phyloP scores from a whole-genome alignment of 2,888 invertebrate genomes.

The Himalopsyche tibetana region DNA sequence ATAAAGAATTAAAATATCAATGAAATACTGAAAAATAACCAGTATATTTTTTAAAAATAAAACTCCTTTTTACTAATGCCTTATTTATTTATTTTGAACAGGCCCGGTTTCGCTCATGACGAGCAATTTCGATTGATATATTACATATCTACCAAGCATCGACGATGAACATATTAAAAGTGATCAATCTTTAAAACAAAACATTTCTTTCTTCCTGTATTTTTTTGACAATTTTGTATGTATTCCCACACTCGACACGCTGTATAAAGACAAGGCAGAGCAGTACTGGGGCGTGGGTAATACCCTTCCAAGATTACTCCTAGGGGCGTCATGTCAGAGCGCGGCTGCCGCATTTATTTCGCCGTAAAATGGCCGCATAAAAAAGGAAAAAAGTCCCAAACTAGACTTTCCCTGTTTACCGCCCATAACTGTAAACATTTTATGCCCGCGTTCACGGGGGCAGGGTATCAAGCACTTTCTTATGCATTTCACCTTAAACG shows the following conservation, averaged over 20 bases:
- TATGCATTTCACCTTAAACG: slow-evolving; percentile 22
- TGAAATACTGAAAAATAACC: too few relatives aligned
- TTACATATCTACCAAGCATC: too few relatives aligned
- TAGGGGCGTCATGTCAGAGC: slow-evolving; percentile 59
- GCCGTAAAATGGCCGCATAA: slow-evolving; percentile 63
- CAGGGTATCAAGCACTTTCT: background rate
- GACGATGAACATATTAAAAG: too few relatives aligned
- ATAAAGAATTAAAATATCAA: too few relatives aligned
- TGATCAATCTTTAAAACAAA: too few relatives aligned
- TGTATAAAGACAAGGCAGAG: background rate
- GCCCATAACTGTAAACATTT: slow-evolving; percentile 65
- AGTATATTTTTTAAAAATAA: too few relatives aligned
- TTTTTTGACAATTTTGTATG: background rate
- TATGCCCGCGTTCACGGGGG: slow-evolving; percentile 48
- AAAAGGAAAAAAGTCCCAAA: slow-evolving; percentile 57
- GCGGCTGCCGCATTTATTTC: slow-evolving; percentile 62
- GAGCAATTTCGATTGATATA: too few relatives aligned
- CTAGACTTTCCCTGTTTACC: slow-evolving; percentile 62
- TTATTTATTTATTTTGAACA: too few relatives aligned
- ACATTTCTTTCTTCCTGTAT: background rate
- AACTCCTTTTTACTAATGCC: too few relatives aligned
- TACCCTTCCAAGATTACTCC: slow-evolving; percentile 24
- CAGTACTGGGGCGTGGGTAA: background rate
- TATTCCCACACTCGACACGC: background rate
- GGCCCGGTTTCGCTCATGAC: too few relatives aligned